Conservation (phyloP, 2,888 invertebrate species). For the Galerucella pusilla region DNA sequence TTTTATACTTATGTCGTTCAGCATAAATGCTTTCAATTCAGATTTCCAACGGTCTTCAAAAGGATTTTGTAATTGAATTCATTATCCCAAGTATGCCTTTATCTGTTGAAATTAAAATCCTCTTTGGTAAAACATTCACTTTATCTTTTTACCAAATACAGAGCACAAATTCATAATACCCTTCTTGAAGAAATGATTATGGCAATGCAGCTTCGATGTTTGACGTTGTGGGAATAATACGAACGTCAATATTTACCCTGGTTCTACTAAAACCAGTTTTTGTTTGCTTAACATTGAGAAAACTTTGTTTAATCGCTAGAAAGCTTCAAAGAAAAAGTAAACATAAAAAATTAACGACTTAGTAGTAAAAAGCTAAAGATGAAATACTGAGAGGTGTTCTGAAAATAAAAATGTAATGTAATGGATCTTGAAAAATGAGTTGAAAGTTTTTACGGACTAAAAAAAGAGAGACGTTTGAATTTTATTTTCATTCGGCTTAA, state of each 20-base stretch:
- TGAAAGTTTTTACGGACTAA: too few species aligned
- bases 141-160: neutral
- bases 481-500: too few species aligned
- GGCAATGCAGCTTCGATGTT: conserved; percentile 9
- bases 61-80: neutral
- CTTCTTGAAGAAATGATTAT: neutral
- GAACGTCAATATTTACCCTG: conserved; percentile 21
- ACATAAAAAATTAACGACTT: conserved; percentile 22
- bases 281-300: conserved; percentile 22
- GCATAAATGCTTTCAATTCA: neutral
- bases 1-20: neutral
- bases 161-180: neutral
- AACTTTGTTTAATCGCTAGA: conserved; percentile 19
- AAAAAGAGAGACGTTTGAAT: too few species aligned
- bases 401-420: neutral
- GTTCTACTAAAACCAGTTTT: conserved; percentile 24
- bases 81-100: neutral
- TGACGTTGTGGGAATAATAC: conserved; percentile 23
- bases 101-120: neutral
- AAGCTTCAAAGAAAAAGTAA: conserved; percentile 26
- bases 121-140: neutral
- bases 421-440: neutral
- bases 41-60: neutral
- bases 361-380: conserved; percentile 17
- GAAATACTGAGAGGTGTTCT: neutral